A percentile compares a stretch with the other conserved stretches of the same genome.
phyloP scores from a whole-genome alignment of 2,113 vertebrate species.

The Maccullochella peelii region DNA sequence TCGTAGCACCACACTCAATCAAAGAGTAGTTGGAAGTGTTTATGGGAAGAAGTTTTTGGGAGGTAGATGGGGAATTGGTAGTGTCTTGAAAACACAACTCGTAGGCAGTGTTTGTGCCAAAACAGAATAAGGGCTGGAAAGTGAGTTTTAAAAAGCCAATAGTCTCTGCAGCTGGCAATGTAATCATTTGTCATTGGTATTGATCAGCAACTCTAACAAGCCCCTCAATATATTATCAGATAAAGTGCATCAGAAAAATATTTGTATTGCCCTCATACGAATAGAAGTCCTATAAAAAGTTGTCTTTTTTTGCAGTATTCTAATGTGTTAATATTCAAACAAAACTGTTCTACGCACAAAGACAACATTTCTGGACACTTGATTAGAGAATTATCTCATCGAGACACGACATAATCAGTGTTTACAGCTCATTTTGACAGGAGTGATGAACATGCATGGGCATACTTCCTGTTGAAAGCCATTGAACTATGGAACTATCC shows the following conservation, averaged over 20 bases:
- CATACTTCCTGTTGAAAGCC: conserved; percentile 58
- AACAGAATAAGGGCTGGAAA: conserved; percentile 5
- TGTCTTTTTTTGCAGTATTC: background rate
- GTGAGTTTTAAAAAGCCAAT: conserved; percentile 33
- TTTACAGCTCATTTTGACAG: conserved; percentile 39
- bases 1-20: conserved; percentile 9
- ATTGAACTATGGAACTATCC: conserved; percentile 70
- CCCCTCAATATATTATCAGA: background rate
- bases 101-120: conserved; percentile 26
- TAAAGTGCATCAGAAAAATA: background rate
- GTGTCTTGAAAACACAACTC: conserved; percentile 38
- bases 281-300: background rate
- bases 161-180: conserved; percentile 17
- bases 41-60: conserved; percentile 12
- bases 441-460: conserved; percentile 47
- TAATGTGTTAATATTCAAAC: background rate
- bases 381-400: conserved; percentile 35
- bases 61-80: conserved; percentile 27
- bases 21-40: conserved; percentile 32
- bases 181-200: conserved; percentile 22
- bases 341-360: background rate
- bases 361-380: background rate
- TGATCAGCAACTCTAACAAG: conserved; percentile 9
- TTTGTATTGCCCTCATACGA: background rate
- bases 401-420: conserved; percentile 46